Percentiles rank a stretch among this genome's conserved stretches.
Conservation (phyloP, 2,797 vertebrate genomes). For the Propithecus perrieri region DNA sequence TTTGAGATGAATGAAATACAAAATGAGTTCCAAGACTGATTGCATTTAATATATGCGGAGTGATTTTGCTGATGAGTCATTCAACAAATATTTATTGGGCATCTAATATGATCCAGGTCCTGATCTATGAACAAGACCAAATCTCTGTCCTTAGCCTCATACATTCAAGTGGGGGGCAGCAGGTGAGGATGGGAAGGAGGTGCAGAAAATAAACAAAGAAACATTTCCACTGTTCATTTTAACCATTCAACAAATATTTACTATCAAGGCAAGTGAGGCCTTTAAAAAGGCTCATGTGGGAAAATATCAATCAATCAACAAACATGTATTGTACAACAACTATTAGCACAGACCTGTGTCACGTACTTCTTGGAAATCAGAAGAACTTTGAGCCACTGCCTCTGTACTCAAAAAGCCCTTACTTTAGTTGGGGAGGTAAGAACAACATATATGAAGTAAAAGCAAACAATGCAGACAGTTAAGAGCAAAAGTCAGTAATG, state of each 20-base stretch:
- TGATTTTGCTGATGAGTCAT: constrained; percentile 35
- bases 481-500: not conserved
- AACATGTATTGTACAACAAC: not conserved
- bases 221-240: not conserved
- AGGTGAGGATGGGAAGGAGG: too few species aligned
- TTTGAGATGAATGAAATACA: not conserved
- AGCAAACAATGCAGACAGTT: not conserved
- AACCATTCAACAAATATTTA: constrained; percentile 21
- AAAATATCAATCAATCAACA: not conserved
- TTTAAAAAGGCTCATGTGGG: constrained; percentile 2
- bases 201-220: not conserved
- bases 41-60: not conserved
- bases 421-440: not conserved
- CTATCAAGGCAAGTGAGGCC: not conserved
- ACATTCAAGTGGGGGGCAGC: not conserved
- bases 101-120: not conserved
- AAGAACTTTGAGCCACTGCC: not conserved
- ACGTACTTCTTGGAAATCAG: not conserved
- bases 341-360: not conserved
- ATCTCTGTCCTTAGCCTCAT: not conserved
- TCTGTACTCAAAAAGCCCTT: not conserved
- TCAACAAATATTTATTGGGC: not conserved
- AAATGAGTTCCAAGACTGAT: constrained; percentile 18
- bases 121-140: not conserved
- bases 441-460: not conserved